Conservation (phyloP, 2,888 invertebrate genomes). For the Cistogaster globosa region DNA sequence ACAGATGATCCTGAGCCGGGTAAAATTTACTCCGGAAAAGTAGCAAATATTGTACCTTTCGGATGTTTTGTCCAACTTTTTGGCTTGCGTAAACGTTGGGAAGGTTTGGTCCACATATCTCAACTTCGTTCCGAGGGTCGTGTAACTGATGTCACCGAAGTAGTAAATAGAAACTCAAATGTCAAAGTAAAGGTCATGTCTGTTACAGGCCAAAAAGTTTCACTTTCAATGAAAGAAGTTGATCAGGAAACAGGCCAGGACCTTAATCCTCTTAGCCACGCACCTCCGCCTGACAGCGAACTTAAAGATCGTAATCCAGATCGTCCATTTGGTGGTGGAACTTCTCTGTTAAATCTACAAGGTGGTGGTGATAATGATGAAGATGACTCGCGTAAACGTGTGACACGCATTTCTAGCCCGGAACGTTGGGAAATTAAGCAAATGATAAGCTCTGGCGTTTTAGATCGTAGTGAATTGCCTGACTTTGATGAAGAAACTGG, state of each 20-base stretch:
- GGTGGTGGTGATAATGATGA: slow-evolving; percentile 89
- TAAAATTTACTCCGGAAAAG: slow-evolving; percentile 95
- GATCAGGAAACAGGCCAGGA: slow-evolving; percentile 97
- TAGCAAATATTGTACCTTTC: slow-evolving; percentile 98
- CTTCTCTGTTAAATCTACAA: slow-evolving; percentile 84
- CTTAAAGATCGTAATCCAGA: slow-evolving; percentile 93
- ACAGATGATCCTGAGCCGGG: slow-evolving; percentile 91
- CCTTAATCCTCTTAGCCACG: slow-evolving; percentile 92
- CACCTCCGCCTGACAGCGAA: slow-evolving; percentile 84
- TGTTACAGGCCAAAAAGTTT: slow-evolving; percentile 96
- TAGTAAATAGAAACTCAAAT: slow-evolving; percentile 93
- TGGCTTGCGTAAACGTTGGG: slow-evolving; percentile 94
- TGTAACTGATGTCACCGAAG: slow-evolving; percentile 96
- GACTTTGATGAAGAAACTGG: slow-evolving; percentile 98
- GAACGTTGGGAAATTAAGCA: slow-evolving; percentile 99
- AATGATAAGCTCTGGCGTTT: slow-evolving; percentile 96
- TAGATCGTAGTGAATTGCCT: slow-evolving; percentile 96
- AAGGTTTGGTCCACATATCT: slow-evolving; percentile 98
- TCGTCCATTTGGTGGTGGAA: slow-evolving; percentile 87
- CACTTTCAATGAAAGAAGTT: slow-evolving; percentile 98
- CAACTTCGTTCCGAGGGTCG: slow-evolving; percentile 95
- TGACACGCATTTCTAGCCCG: slow-evolving; percentile 96
- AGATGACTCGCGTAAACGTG: slow-evolving; percentile 91
- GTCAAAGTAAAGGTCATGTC: slow-evolving; percentile 96
- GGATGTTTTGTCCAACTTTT: slow-evolving; percentile 99